Evolutionary conservation across 2,888 invertebrate genomes (phyloP), one percentile per base, ranked within the genome.

Genomic region (Temnothorax rugatulus): DNA sequence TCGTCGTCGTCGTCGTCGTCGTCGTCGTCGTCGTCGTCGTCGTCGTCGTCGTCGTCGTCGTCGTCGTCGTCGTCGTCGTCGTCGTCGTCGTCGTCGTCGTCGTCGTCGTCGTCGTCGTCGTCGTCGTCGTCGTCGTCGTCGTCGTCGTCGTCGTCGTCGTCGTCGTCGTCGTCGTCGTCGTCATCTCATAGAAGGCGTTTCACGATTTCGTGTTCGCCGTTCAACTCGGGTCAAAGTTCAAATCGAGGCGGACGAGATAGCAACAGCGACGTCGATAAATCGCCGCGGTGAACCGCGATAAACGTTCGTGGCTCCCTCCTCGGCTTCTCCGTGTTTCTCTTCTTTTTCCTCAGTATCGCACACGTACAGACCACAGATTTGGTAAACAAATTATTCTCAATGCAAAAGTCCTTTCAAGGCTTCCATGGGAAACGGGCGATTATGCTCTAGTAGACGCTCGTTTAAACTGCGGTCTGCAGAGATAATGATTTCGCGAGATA

Each of bases 221-320:
- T 86, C 84, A 82, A 57, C 79, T 68, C 77, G 75, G 90, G 90
- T 90, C 87, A 89, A 84, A 90, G 90, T 90, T 90, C 90, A 90
- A 89, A 88, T 89, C 87, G 87, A 88, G 87, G 85, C 88, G 90
- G 89, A 88, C 88, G 90, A 90, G 90, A 90, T 90, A 90, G 88
- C 83, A 68, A 88, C 83, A 83, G 85, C 86, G 88, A 87, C 90
- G 90, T 81, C 90, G 90, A 90, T 90, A 90, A 90, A 90, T 90
- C 89, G 89, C 88, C 88, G 88, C 83, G 89, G 89, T 87, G 71
- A 79, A 86, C 88, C 85, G 84, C 90, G 90, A 90, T 88, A 89
- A 90, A 90, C 88, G 89, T 84, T 83, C 88, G 66, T 87, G 83
- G 84, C 81, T 73, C 75, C 84, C 81, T 84, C 71, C 64, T 57